A percentile compares a stretch with the other conserved stretches of the same genome.
These are phyloP conservation scores for Hirudo medicinalis DNA, from an alignment of 1,140 invertebrate genomes.

Conservation along the genomic window DNA sequence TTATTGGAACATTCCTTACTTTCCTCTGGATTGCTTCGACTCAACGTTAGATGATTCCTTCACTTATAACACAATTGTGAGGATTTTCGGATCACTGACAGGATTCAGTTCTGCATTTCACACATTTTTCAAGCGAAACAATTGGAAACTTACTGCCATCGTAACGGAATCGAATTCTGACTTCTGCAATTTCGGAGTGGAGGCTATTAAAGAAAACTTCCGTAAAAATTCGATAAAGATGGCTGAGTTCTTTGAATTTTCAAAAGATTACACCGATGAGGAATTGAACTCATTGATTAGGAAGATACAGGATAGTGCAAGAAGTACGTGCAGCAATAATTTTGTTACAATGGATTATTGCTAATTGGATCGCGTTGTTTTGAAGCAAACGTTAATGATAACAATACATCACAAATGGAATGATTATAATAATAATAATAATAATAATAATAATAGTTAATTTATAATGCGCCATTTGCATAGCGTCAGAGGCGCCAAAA, in stretches of 20 bases:
- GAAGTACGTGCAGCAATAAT: background rate
- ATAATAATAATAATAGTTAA: too few species aligned
- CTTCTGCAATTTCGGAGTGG: background rate
- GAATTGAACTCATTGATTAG: background rate
- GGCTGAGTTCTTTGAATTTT: background rate
- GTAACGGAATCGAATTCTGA: background rate
- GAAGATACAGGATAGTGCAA: background rate
- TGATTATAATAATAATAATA: too few species aligned
- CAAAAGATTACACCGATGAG: background rate
- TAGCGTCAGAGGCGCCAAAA: too few species aligned
- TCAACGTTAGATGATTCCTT: background rate
- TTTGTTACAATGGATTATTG: too few species aligned
- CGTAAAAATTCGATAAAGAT: background rate
- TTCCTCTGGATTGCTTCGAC: slow-evolving; percentile 10
- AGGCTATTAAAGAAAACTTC: slow-evolving; percentile 2
- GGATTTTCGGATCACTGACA: slow-evolving; percentile 6
- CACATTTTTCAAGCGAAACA: slow-evolving; percentile 3
- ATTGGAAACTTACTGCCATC: slow-evolving; percentile 1
- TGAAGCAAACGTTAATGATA: too few species aligned
- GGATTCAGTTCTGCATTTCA: background rate
- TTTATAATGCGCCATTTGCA: too few species aligned
- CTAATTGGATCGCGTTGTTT: too few species aligned
- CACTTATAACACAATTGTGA: background rate
- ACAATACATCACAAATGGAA: too few species aligned
- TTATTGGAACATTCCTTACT: slow-evolving; percentile 2